Percentiles rank a stretch among this genome's conserved stretches.
phyloP scores from a whole-genome alignment of 2,797 vertebrate genomes.

The Cheirogaleus major region DNA sequence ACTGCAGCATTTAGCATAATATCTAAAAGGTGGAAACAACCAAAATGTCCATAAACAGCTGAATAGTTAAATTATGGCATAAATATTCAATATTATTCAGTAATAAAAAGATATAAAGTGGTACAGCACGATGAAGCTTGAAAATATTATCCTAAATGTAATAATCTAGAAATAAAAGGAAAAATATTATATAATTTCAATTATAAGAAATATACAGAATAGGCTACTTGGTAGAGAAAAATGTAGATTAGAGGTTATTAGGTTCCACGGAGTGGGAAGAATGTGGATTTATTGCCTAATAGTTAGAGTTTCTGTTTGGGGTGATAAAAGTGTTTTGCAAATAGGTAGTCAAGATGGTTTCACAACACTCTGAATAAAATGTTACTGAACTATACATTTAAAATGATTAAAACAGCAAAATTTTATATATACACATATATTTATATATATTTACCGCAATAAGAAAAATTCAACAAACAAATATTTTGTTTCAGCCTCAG shows the following conservation, averaged over 20 bases:
- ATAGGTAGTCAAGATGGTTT: not conserved
- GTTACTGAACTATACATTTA: not conserved
- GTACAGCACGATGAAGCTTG: not conserved
- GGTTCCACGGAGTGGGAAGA: not conserved
- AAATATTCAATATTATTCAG: not conserved
- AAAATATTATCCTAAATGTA: not conserved
- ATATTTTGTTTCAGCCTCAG: not conserved
- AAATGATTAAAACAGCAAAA: not conserved
- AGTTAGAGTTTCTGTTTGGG: not conserved
- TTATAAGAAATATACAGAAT: not conserved
- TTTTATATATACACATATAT: too few species aligned
- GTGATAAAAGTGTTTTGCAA: not conserved
- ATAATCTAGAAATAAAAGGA: not conserved
- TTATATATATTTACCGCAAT: not conserved
- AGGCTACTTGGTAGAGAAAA: not conserved
- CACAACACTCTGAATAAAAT: not conserved
- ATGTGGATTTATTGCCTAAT: not conserved
- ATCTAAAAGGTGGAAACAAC: not conserved
- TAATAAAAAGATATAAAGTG: not conserved
- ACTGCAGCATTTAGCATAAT: not conserved
- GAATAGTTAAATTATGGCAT: not conserved
- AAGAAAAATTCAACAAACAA: not conserved
- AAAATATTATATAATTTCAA: not conserved
- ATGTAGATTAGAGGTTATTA: not conserved
- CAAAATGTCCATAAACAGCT: not conserved